Base-by-base conservation (phyloP, 2,113 vertebrate genomes). In the Thymallus thymallus region DNA sequence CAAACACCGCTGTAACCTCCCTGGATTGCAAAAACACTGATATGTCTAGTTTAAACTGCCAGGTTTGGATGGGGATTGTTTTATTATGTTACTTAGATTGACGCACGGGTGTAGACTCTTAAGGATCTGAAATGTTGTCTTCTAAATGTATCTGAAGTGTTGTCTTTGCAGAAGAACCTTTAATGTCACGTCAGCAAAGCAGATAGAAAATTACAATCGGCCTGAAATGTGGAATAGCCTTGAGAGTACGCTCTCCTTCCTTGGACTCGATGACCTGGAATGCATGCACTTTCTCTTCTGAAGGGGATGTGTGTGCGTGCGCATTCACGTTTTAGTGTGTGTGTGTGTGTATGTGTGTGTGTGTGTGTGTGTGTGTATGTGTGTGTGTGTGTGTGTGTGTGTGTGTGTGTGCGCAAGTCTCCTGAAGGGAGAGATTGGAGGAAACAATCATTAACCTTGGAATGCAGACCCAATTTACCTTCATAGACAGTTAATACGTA, bases 171-270 rank as follows among this genome's bases (percentile, higher is more conserved):
- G 16, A 60, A 60, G n/a, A 5, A 60, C 56, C 56, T 60, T 22
- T 60, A 16, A 60, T 60, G 56, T 22, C 66, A n/a, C 60, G 24
- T 55, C 69, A 68, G 72, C 64, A 58, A 69, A 79, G 24, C 45
- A 81, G 56, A 29, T 56, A n/a, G 20, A 41, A 10, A 0, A 3
- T 69, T 77, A 72, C 35, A 46, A 35, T 72, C 29, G 10, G 23
- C 71, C 23, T 74, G 45, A 63, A 67, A 56, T 60, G 48, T 71
- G 51, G 64, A 71, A 32, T 72, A 58, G 81, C 72, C 78, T 77
- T 56, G 5, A 70, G 79, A 71, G 56, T 63, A 30, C 79, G 72
- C 48, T 79, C 71, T 69, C 55, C 48, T 68, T 68, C 70, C 67
- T 2, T 9, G 18, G 20, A 1, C 56, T 60, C 5, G 1, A n/a